Evolutionary conservation across 2,797 vertebrate genomes (phyloP), one percentile per base, ranked within the genome.

Genomic region (Gambelia wislizenii): DNA sequence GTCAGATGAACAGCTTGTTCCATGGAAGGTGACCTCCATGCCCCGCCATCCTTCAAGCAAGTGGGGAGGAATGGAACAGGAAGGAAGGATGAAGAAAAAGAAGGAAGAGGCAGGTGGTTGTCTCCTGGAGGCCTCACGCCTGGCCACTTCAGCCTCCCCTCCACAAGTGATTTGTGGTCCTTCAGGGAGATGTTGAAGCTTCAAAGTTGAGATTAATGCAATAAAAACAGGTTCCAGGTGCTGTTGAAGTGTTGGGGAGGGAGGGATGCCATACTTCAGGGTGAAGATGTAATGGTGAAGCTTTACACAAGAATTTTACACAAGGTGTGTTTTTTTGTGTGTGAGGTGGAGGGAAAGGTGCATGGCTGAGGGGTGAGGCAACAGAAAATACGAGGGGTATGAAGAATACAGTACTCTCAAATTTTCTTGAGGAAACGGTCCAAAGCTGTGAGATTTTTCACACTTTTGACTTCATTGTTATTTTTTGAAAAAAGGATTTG

Each of bases 161-260:
- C 59, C 12, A 1, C 2, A 27, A 91, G 42, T 72, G 84, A 94
- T 95, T 94, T 90, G 92, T 93, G 93, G 84, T 78, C 80, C 94
- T 94, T 30, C 82, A 84, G 94, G 89, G 94, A 91, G 93, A 74
- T 78, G 44, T 0, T 70, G 86, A 94, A 88, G 89, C 77, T 91
- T 96, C 77, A 90, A 92, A 91, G 91, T 79, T 59, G 18, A 94
- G 93, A 95, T 92, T 93, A 94, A 95, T 93, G 91, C 78, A 86
- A 88, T n/a, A 91, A 69, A 93, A 96, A 67, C 80, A 85, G 80
- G 94, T 95, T 94, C 91, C 94, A 95, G 90, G 92, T 94, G 93
- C 91, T 94, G 70, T 16, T 54, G 84, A 92, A 12, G 6, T 83
- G 59, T 42, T 87, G 84, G 72, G 86, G 87, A 76, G 74, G 92